Base-by-base conservation (phyloP, 1,140 invertebrate species). In the Tribolium madens region DNA sequence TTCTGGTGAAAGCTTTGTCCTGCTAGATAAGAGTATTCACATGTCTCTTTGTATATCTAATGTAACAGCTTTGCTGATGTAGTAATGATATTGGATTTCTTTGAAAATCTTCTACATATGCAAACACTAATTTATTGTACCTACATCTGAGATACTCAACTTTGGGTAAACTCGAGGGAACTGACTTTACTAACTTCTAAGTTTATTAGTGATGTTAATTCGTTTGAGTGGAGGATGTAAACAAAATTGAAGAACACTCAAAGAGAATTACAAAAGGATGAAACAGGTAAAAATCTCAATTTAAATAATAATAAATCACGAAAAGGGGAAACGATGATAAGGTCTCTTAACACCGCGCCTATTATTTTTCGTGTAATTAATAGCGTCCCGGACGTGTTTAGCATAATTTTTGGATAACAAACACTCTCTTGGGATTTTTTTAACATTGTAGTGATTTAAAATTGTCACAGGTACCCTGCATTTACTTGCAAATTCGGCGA, bases 401-500 rank as follows among this genome's bases (percentile, higher is more conserved):
- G 36, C 36, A 42, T 42, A 42, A 42, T 42, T 42, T 42, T 5
- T 26, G 36, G 36, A 4, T 42, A 42, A 42, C 36, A 9, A 42
- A 42, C 36, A 9, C 0, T 3, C 36, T 10, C 36, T 42, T n/a
- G 36, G n/a, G 36, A 64, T 64, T 64, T 64, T 42, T 42, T n/a
- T n/a, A 9, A 1, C 36, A 2, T 42, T n/a, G 36, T 2, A 42
- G 36, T 26, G 21, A 26, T 26, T 26, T 26, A 26, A 26, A 26
- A 26, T 26, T 26, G 21, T 64, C 31, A 13, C 21, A 64, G 36
- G 21, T 26, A 12, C 26, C 57, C 14, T 64, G 14, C 57, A 64
- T 64, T 64, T 64, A 64, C 57, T 64, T 64, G 57, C 57, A 64
- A 64, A 64, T 64, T 64, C 31, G 31, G 26, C 57, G 57, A 64